Base-by-base conservation (phyloP, 1,140 invertebrate genomes). In the Lutraria rhynchaena region DNA sequence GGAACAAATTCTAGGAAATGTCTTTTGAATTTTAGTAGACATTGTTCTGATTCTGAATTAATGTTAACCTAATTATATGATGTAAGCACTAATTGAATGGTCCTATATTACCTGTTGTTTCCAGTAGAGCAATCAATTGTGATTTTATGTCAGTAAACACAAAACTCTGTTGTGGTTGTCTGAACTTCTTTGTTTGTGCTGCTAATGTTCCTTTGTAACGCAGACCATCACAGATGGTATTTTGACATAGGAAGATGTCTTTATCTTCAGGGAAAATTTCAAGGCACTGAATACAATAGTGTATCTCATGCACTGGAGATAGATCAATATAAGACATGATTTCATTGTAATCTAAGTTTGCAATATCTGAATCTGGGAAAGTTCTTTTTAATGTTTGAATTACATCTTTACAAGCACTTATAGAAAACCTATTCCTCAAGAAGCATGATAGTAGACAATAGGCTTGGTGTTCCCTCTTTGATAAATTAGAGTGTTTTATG, bases 401-500 rank as follows among this genome's bases (percentile, higher is more conserved):
- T 9, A 70, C 19, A 19, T 49, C 24, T 27, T 49, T 51, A n/a
- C 41, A 51, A 41, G 58, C 44, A 60, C 57, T 74, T 37, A 55
- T 41, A 22, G 71, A n/a, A n/a, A 74, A 27, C 4, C 24, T 60
- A 41, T 75, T 55, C 22, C 70, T 73, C 3, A 35, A 22, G 37
- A 60, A 58, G 41, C 29, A 24, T 3, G 71, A 75, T 0, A 61
- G 55, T 13, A 69, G 35, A n/a, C 15, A 46, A 17, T 46, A 44
- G 3, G 3, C 35, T 69, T 69, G 37, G 19, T 46, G 63, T 65
- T 44, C 63, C 19, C 33, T 69, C 3, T 41, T 44, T 24, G 49
- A 80, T 61, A 29, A 29, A 29, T 27, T 5, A 61, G 55, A 57
- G 22, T 57, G 55, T 57, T 57, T 24, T n/a, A 61, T 29, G 58